phyloP scores from a whole-genome alignment of 1,140 invertebrate genomes.

The Neodiprion lecontei region DNA sequence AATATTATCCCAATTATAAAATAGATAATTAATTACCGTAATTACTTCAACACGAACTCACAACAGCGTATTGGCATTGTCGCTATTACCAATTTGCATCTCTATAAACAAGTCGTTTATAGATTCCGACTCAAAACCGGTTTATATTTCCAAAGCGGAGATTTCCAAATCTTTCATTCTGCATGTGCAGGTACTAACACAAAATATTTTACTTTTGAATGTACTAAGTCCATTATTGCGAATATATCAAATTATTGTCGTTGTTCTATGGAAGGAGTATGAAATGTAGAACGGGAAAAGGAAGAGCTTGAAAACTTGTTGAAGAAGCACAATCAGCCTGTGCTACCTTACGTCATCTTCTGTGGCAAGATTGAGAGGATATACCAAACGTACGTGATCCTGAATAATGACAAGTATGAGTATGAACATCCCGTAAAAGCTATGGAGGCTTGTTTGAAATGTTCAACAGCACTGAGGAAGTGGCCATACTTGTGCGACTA shows the following conservation, averaged over 20 bases:
- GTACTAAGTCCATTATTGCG: background rate
- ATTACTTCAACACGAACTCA: constrained; percentile 10
- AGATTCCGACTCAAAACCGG: background rate
- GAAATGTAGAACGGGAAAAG: background rate
- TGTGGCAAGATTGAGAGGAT: constrained; percentile 15
- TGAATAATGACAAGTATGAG: constrained; percentile 14
- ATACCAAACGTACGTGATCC: constrained; percentile 3
- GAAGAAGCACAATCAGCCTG: background rate
- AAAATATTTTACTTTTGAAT: background rate
- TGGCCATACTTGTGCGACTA: constrained; percentile 23
- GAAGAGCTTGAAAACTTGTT: background rate
- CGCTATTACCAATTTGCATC: constrained; percentile 22
- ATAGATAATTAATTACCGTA: background rate
- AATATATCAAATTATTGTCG: background rate
- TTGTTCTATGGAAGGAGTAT: background rate
- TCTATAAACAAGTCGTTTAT: constrained; percentile 18
- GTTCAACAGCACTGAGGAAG: constrained; percentile 17
- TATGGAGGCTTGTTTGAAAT: constrained; percentile 26
- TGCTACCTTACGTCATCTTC: constrained; percentile 20
- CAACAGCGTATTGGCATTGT: constrained; percentile 18
- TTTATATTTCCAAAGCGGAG: background rate
- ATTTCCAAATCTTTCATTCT: background rate
- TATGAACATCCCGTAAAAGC: constrained; percentile 19
- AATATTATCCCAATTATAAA: background rate
- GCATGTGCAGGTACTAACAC: background rate